phyloP scores from a whole-genome alignment of 2,113 vertebrate genomes.

The Silurus meridionalis region DNA sequence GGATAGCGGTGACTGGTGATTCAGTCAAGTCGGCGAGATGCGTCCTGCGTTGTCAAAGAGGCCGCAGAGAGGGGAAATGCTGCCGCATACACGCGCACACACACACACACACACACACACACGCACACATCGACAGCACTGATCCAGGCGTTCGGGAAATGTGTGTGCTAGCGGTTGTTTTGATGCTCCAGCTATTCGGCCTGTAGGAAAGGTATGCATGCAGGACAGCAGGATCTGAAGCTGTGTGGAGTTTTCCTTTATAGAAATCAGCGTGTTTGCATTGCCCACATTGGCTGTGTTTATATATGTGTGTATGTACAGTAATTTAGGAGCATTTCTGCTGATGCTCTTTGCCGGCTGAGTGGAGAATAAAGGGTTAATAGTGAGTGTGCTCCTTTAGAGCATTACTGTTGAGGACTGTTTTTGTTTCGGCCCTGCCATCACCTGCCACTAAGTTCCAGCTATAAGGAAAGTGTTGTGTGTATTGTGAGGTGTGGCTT shows the following conservation, averaged over 20 bases:
- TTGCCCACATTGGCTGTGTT: background rate
- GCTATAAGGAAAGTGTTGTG: conserved; percentile 6
- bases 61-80: conserved; percentile 36
- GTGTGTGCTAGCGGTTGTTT: conserved; percentile 9
- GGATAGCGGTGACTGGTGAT: conserved; percentile 27
- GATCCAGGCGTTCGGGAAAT: background rate
- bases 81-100: conserved; percentile 48
- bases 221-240: conserved; percentile 4
- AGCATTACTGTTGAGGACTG: conserved; percentile 1
- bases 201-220: conserved; percentile 15
- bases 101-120: conserved; percentile 40
- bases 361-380: conserved; percentile 23
- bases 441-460: background rate
- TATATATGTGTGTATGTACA: conserved; percentile 15
- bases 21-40: conserved; percentile 11
- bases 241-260: background rate
- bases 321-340: background rate
- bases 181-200: conserved; percentile 32
- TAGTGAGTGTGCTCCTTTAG: conserved; percentile 19
- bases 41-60: conserved; percentile 46
- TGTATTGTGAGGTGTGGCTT: conserved; percentile 9
- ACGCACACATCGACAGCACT: conserved; percentile 27
- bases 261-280: background rate
- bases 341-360: background rate
- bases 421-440: conserved; percentile 10